Evolutionary conservation across 2,113 vertebrate genomes (phyloP).

Genomic region (Melospiza melodia): DNA sequence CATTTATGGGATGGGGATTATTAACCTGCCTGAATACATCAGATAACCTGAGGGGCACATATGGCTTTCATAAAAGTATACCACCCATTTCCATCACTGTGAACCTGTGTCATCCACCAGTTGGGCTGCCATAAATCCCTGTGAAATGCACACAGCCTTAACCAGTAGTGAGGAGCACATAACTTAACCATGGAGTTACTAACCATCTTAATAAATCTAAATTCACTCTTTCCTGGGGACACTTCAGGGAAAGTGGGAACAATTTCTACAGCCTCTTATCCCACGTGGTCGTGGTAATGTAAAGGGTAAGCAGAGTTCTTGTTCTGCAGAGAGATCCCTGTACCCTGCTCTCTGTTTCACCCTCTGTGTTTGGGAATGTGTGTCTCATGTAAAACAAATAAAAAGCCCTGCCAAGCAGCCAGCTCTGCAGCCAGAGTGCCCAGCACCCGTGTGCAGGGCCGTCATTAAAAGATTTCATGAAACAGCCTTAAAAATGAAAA

Average conservation of each 20-base stretch:
- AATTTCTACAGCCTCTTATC: not conserved
- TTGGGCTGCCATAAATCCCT: slow-evolving; percentile 33
- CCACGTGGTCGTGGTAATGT: not conserved
- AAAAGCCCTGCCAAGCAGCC: slow-evolving; percentile 12
- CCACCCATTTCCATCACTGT: not conserved
- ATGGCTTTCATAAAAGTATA: slow-evolving; percentile 21
- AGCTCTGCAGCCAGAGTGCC: not conserved
- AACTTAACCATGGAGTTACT: not conserved
- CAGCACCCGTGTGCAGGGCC: slow-evolving; percentile 29
- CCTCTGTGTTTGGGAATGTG: not conserved
- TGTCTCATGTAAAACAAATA: slow-evolving; percentile 5
- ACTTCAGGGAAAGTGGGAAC: not conserved
- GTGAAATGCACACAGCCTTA: slow-evolving; percentile 32
- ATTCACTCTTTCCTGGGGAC: not conserved
- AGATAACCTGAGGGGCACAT: slow-evolving; percentile 37
- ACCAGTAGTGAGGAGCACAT: not conserved
- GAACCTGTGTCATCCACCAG: not conserved
- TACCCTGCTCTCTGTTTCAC: not conserved
- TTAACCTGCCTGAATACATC: not conserved
- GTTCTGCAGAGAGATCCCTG: not conserved
- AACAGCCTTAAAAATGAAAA: slow-evolving; percentile 70
- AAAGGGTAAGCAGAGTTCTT: not conserved
- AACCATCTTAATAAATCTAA: slow-evolving; percentile 40
- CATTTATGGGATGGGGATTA: not conserved
- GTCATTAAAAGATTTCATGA: slow-evolving; percentile 59